phyloP scores from a whole-genome alignment of 2,797 vertebrate species.

The Tapirus indicus region DNA sequence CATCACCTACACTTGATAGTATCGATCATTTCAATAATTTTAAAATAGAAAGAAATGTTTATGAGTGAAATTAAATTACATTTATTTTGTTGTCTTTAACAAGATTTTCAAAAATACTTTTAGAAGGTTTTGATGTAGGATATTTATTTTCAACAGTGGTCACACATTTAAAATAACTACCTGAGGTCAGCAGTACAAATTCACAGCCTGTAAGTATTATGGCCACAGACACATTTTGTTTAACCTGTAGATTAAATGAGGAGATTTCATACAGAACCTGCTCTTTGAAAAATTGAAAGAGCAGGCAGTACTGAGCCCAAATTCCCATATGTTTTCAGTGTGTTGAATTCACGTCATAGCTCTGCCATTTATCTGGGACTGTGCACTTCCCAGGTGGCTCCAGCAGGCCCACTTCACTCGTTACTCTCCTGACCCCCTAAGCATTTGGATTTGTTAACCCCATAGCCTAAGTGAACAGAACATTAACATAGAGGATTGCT shows the following conservation, averaged over 20 bases:
- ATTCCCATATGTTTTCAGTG: not conserved
- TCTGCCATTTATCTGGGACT: not conserved
- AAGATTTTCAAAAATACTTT: slow-evolving; percentile 8
- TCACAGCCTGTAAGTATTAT: not conserved
- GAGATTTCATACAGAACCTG: not conserved
- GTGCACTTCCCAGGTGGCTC: not conserved
- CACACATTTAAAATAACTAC: not conserved
- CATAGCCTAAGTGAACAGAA: not conserved
- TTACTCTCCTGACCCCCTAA: not conserved
- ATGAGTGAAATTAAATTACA: not conserved
- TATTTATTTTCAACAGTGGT: not conserved
- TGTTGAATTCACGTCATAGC: not conserved
- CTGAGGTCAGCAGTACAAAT: not conserved
- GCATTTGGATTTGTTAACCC: not conserved
- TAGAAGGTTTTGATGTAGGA: not conserved
- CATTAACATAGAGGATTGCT: not conserved
- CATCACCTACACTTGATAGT: not conserved
- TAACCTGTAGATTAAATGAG: not conserved
- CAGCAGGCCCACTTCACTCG: not conserved
- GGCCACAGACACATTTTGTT: not conserved
- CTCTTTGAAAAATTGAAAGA: slow-evolving; percentile 4
- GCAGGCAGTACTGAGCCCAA: not conserved
- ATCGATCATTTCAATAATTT: not conserved
- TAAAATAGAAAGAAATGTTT: not conserved
- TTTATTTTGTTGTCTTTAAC: not conserved